Evolutionary conservation across 2,113 vertebrate genomes (phyloP).

Genomic region (Sphaerodactylus townsendi): DNA sequence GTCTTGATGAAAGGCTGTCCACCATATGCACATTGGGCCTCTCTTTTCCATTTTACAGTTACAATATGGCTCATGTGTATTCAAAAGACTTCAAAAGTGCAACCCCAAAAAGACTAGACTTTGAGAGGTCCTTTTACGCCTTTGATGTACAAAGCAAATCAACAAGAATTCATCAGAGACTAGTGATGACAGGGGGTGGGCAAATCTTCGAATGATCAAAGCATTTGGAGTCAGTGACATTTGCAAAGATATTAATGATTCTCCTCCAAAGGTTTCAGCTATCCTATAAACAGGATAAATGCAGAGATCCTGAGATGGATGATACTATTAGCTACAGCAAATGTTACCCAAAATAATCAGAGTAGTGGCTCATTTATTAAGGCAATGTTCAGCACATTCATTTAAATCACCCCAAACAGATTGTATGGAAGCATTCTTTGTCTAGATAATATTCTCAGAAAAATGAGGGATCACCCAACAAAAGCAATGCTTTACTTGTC

Average conservation of each 20-base stretch:
- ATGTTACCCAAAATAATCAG: constrained; percentile 64
- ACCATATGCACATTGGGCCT: constrained; percentile 32
- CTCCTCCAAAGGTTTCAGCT: constrained; percentile 68
- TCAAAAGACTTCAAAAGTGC: constrained; percentile 72
- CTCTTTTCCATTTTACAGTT: constrained; percentile 45
- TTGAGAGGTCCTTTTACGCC: constrained; percentile 71
- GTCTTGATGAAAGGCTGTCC: constrained; percentile 55
- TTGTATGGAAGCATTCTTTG: constrained; percentile 27
- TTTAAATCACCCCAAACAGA: constrained; percentile 58
- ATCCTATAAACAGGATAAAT: constrained; percentile 73
- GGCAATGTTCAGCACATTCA: constrained; percentile 37
- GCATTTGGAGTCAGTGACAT: constrained; percentile 73
- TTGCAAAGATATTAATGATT: constrained; percentile 79
- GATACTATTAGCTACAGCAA: constrained; percentile 63
- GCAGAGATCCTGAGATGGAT: constrained; percentile 65
- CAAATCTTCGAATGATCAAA: constrained; percentile 79
- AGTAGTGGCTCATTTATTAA: constrained; percentile 62
- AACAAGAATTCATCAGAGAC: constrained; percentile 77
- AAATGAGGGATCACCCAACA: constrained; percentile 64
- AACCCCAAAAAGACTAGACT: constrained; percentile 56
- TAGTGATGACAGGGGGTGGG: constrained; percentile 74
- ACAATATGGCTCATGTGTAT: constrained; percentile 68
- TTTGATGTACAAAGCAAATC: constrained; percentile 83
- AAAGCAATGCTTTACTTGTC: constrained; percentile 60
- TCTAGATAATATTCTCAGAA: constrained; percentile 51